Percentiles rank a stretch among this genome's conserved stretches.
Evolutionary conservation across 1,140 invertebrate species (phyloP).

Genomic region (Hyphantria cunea): DNA sequence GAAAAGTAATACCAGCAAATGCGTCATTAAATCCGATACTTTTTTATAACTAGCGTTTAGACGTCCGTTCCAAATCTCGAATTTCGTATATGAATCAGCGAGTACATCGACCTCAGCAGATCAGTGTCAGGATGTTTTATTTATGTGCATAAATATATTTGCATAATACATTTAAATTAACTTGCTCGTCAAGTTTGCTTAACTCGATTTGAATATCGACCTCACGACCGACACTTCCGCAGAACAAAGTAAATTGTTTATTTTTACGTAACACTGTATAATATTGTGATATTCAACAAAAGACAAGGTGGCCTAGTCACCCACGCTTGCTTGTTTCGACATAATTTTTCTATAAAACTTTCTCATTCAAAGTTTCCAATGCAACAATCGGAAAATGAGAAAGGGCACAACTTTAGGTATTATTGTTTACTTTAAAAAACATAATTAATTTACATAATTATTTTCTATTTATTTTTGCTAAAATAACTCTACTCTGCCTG

Average conservation of each 20-base stretch:
- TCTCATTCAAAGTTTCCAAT: conserved; percentile 11
- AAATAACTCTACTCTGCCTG: no score
- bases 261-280: conserved; percentile 9
- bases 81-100: conserved; percentile 56
- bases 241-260: conserved; percentile 15
- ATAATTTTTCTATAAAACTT: conserved; percentile 11
- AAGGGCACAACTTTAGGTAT: no score
- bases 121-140: conserved; percentile 35
- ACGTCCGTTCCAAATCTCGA: conserved; percentile 49
- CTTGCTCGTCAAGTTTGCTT: conserved; percentile 54
- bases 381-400: not conserved
- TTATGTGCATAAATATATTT: conserved; percentile 54
- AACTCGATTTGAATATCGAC: conserved; percentile 66
- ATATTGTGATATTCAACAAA: conserved; percentile 3
- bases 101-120: conserved; percentile 42
- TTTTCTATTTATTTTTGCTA: no score
- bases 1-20: no score
- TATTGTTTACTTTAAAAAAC: no score
- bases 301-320: not conserved
- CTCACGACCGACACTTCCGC: conserved; percentile 55
- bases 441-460: no score
- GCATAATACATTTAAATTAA: conserved; percentile 72
- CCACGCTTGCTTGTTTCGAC: conserved; percentile 11
- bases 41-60: no score
- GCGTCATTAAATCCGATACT: no score